A percentile compares a stretch with the other conserved stretches of the same genome.
Evolutionary conservation across 1,140 invertebrate genomes (phyloP).

Genomic region (Caenorhabditis latens): DNA sequence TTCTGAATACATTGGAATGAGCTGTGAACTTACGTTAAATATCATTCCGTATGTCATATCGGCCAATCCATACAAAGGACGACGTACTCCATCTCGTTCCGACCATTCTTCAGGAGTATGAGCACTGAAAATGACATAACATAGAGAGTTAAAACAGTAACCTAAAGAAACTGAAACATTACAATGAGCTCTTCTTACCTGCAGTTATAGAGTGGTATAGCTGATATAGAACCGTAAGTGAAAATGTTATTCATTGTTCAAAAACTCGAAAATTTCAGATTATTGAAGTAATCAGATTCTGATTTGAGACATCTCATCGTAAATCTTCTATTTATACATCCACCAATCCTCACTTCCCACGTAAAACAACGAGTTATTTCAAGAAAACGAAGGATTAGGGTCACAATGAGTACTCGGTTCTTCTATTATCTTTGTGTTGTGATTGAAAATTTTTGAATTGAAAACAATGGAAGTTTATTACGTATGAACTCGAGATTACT

Average conservation of each 20-base stretch:
- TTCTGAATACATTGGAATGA: not conserved
- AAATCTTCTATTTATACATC: not conserved
- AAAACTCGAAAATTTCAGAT: too few relatives aligned
- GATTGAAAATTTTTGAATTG: too few relatives aligned
- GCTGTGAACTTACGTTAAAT: not conserved
- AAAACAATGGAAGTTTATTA: not conserved
- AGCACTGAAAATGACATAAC: not conserved
- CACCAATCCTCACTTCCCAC: not conserved
- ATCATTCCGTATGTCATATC: conserved; percentile 1
- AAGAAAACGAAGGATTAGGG: not conserved
- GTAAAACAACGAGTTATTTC: not conserved
- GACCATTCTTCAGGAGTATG: conserved; percentile 38
- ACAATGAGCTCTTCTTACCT: not conserved
- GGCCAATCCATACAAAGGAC: not conserved
- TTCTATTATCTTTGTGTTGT: not conserved
- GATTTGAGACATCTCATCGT: not conserved
- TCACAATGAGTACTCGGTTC: not conserved
- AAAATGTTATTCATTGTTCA: conserved; percentile 16
- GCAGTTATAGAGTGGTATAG: conserved; percentile 21
- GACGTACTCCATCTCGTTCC: not conserved
- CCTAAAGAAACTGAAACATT: too few relatives aligned
- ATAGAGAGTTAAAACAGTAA: not conserved
- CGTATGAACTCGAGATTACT: conserved; percentile 6
- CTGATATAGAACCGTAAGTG: not conserved
- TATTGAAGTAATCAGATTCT: not conserved